Percentiles rank a stretch among this genome's conserved stretches.
Conservation (phyloP, 2,113 vertebrate species). For the Pristiophorus japonicus region DNA sequence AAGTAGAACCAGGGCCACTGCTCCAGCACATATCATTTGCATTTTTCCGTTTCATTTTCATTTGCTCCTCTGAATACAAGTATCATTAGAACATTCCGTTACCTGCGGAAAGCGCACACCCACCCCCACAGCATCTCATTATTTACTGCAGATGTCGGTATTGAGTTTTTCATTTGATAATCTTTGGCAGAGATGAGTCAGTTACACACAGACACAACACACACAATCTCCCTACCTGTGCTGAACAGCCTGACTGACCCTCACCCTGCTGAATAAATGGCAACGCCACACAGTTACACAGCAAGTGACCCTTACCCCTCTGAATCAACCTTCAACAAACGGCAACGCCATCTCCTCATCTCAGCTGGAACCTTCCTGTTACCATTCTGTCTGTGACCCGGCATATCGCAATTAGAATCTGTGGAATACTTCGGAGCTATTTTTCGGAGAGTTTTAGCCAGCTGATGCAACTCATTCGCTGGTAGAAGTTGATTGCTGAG, state of each 20-base stretch:
- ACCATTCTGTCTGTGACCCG: neutral
- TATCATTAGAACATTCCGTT: neutral
- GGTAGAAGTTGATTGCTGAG: neutral
- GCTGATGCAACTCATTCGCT: slow-evolving; percentile 1
- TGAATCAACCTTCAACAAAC: neutral
- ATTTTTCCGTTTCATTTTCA: neutral
- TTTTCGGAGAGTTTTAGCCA: neutral
- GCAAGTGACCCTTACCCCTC: neutral
- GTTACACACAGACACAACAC: neutral
- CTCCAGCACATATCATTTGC: neutral
- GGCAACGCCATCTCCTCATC: neutral
- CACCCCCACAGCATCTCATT: neutral
- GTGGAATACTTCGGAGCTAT: neutral
- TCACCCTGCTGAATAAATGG: neutral
- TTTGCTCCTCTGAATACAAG: neutral
- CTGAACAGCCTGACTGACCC: neutral
- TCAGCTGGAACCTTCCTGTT: neutral
- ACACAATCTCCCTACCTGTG: neutral
- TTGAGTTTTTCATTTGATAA: neutral
- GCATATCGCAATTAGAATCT: neutral
- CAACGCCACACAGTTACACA: neutral
- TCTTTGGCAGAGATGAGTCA: neutral
- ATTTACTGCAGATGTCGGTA: neutral
- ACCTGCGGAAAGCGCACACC: neutral
- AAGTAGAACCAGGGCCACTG: neutral